phyloP scores from a whole-genome alignment of 2,888 invertebrate species.

The Bugulina stolonifera region DNA sequence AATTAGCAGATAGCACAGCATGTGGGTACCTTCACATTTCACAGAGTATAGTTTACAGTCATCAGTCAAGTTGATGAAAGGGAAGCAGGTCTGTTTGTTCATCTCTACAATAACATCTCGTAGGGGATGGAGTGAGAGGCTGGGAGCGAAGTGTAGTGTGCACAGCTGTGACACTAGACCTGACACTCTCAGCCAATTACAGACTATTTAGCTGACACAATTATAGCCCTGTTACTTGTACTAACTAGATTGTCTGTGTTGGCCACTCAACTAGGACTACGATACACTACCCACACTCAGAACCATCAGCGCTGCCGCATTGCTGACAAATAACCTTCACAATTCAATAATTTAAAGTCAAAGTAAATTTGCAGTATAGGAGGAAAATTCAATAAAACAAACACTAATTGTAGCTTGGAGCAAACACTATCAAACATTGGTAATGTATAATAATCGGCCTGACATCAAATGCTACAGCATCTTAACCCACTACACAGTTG shows the following conservation, averaged over 20 bases:
- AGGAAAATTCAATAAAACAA: constrained; percentile 24
- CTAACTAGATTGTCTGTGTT: too few relatives aligned
- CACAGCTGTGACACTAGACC: neutral
- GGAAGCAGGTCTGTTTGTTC: too few relatives aligned
- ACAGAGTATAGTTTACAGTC: too few relatives aligned
- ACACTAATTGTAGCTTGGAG: constrained; percentile 25
- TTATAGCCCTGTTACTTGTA: neutral
- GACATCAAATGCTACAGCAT: neutral
- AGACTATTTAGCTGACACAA: neutral
- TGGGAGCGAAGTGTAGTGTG: neutral
- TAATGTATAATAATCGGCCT: neutral
- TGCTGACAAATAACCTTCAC: too few relatives aligned
- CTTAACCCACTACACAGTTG: neutral
- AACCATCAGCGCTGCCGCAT: too few relatives aligned
- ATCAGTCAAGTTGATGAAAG: too few relatives aligned
- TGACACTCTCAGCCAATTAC: neutral
- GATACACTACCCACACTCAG: too few relatives aligned
- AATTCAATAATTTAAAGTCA: constrained; percentile 24
- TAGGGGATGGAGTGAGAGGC: neutral
- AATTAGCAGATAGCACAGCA: neutral
- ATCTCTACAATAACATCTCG: too few relatives aligned
- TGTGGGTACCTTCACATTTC: neutral
- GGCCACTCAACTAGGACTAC: neutral
- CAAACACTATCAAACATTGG: constrained; percentile 15
- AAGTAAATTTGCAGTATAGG: constrained; percentile 13